A percentile compares a stretch with the other conserved stretches of the same genome.
These are phyloP conservation scores for Linhomoeus sp. DNA, from an alignment of 2,888 invertebrate species.

Conservation along the genomic window DNA sequence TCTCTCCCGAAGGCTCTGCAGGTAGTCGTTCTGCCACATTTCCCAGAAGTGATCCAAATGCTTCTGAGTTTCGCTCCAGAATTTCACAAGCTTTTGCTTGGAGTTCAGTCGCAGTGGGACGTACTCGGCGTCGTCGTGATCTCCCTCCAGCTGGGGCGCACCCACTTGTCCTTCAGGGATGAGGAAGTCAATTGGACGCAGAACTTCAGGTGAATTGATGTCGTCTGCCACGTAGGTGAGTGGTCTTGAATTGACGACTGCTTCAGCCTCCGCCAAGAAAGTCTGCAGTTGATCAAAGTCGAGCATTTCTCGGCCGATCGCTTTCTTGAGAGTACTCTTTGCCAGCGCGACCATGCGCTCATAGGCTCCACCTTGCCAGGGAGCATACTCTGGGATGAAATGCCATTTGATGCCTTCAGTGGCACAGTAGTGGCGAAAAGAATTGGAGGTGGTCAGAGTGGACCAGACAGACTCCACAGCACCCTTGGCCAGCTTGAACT, in stretches of 20 bases:
- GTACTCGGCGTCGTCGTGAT: neutral
- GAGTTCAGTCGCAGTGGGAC: neutral
- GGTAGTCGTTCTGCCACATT: neutral
- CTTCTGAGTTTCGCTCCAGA: neutral
- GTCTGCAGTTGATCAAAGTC: neutral
- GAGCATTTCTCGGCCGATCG: neutral
- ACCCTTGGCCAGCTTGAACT: slow-evolving; percentile 15
- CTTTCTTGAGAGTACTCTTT: slow-evolving; percentile 13
- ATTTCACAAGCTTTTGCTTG: neutral
- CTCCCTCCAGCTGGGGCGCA: neutral
- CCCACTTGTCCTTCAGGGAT: neutral
- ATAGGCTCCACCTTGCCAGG: slow-evolving; percentile 32
- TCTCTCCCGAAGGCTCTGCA: neutral
- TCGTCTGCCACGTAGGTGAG: neutral
- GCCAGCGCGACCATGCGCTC: slow-evolving; percentile 27
- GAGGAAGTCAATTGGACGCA: neutral
- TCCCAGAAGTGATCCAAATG: neutral
- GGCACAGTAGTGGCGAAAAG: slow-evolving; percentile 3
- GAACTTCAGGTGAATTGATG: neutral
- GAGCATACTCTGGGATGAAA: slow-evolving; percentile 27
- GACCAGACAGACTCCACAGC: neutral
- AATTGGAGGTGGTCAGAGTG: neutral
- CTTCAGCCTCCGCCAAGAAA: neutral
- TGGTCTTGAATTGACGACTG: slow-evolving; percentile 1
- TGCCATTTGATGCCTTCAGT: slow-evolving; percentile 10